Percentiles rank a stretch among this genome's conserved stretches.
Conservation (phyloP, 2,888 invertebrate genomes). For the Microdon myrmicae region DNA sequence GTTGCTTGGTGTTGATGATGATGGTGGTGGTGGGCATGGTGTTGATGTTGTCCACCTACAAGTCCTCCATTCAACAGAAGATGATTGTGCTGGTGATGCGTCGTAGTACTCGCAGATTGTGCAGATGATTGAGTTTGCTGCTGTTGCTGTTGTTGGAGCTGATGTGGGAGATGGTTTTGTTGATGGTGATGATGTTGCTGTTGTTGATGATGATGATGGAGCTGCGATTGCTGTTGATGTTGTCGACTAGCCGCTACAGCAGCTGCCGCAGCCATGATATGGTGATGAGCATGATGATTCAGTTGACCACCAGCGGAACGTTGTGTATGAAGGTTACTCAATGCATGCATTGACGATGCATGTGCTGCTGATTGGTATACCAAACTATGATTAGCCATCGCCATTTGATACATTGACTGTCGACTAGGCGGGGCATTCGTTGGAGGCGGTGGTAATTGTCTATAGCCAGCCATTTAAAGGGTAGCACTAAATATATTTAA, state of each 20-base stretch:
- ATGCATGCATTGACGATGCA: conserved; percentile 64
- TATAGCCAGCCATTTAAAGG: conserved; percentile 56
- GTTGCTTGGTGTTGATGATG: conserved; percentile 53
- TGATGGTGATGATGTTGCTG: conserved; percentile 44
- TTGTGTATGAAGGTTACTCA: conserved; percentile 64
- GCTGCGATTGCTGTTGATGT: conserved; percentile 58
- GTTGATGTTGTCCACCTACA: conserved; percentile 36
- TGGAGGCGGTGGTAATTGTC: conserved; percentile 59
- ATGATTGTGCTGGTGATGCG: conserved; percentile 37
- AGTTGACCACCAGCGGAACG: conserved; percentile 57
- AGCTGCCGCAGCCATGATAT: conserved; percentile 62
- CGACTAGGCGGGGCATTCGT: conserved; percentile 54
- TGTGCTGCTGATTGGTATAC: conserved; percentile 67
- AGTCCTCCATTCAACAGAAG: conserved; percentile 42
- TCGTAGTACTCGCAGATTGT: conserved; percentile 15
- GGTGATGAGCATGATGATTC: conserved; percentile 59
- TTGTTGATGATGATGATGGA: conserved; percentile 56
- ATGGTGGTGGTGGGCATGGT: conserved; percentile 22
- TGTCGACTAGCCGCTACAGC: conserved; percentile 57
- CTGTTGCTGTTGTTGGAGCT: conserved; percentile 48
- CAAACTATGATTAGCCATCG: conserved; percentile 66
- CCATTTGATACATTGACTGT: conserved; percentile 65
- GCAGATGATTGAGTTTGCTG: conserved; percentile 43
- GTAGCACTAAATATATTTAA: too few relatives aligned
- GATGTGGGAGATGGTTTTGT: conserved; percentile 38